phyloP scores from a whole-genome alignment of 2,888 invertebrate species.

The Cheilosia variabilis region DNA sequence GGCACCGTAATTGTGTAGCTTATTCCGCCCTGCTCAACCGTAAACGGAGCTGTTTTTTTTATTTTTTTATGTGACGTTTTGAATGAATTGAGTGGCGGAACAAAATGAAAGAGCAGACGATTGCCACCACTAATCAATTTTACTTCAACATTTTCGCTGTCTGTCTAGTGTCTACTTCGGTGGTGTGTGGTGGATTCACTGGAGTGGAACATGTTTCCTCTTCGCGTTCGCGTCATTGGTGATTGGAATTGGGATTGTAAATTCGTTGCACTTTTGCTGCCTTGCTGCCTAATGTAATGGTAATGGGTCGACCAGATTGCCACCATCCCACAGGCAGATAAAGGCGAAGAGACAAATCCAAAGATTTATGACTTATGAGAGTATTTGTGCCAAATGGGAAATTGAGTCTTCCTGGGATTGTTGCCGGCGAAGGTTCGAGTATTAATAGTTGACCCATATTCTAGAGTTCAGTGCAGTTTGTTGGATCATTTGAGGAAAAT shows the following conservation, averaged over 20 bases:
- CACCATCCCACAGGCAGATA: conserved; percentile 53
- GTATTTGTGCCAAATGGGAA: conserved; percentile 66
- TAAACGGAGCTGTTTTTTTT: background rate
- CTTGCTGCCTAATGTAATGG: conserved; percentile 2
- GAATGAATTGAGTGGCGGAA: conserved; percentile 26
- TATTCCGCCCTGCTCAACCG: conserved; percentile 12
- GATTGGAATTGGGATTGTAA: conserved; percentile 38
- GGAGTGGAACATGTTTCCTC: conserved; percentile 58
- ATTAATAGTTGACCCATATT: conserved; percentile 47
- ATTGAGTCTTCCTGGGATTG: conserved; percentile 70
- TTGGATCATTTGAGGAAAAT: conserved; percentile 27
- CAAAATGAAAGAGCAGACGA: conserved; percentile 39
- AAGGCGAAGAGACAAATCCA: conserved; percentile 57
- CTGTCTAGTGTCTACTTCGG: conserved; percentile 29
- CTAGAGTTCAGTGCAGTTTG: conserved; percentile 35
- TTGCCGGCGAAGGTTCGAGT: conserved; percentile 25
- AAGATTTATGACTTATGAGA: conserved; percentile 51
- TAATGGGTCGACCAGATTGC: conserved; percentile 65
- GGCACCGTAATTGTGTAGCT: background rate
- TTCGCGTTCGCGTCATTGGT: conserved; percentile 18
- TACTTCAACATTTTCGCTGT: conserved; percentile 55
- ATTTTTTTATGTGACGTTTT: conserved; percentile 25
- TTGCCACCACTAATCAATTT: conserved; percentile 67
- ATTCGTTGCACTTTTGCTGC: conserved; percentile 63
- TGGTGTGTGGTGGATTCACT: conserved; percentile 32